Evolutionary conservation across 2,888 invertebrate species (phyloP).

Genomic region (Masnerella sp.): DNA sequence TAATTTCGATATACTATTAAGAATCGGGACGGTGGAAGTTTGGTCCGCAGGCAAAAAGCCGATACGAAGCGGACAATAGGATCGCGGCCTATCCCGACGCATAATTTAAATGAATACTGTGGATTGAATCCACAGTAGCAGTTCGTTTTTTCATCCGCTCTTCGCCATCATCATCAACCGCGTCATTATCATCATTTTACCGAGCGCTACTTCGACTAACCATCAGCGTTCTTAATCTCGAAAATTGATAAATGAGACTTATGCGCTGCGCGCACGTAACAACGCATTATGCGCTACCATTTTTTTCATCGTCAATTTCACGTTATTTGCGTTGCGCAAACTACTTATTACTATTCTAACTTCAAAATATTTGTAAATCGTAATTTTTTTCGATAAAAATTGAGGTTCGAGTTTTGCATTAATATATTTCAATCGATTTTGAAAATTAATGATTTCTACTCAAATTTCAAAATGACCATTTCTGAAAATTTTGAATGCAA

Average conservation of each 20-base stretch:
- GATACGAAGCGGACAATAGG: constrained; percentile 67
- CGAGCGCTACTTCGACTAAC: constrained; percentile 44
- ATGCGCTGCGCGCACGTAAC: no score
- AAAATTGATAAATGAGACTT: constrained; percentile 44
- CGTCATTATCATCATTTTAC: constrained; percentile 52
- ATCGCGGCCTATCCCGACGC: constrained; percentile 66
- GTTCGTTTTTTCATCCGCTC: constrained; percentile 49
- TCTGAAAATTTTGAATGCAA: no score
- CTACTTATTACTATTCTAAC: no score
- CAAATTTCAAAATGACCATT: no score
- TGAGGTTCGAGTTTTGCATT: no score
- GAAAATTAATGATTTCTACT: no score
- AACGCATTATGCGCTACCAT: no score
- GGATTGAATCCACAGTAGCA: constrained; percentile 71
- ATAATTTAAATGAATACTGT: constrained; percentile 70
- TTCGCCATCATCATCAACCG: constrained; percentile 47
- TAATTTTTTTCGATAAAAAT: no score
- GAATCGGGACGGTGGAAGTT: constrained; percentile 67
- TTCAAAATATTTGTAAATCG: no score
- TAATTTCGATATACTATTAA: constrained; percentile 76
- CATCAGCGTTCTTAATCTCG: constrained; percentile 46
- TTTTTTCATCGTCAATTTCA: no score
- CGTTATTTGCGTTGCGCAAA: no score
- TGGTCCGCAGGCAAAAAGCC: constrained; percentile 66
- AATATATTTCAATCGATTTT: no score